Percentiles rank a stretch among this genome's conserved stretches.
phyloP scores from a whole-genome alignment of 2,113 vertebrate genomes.

The Macquaria australasica region DNA sequence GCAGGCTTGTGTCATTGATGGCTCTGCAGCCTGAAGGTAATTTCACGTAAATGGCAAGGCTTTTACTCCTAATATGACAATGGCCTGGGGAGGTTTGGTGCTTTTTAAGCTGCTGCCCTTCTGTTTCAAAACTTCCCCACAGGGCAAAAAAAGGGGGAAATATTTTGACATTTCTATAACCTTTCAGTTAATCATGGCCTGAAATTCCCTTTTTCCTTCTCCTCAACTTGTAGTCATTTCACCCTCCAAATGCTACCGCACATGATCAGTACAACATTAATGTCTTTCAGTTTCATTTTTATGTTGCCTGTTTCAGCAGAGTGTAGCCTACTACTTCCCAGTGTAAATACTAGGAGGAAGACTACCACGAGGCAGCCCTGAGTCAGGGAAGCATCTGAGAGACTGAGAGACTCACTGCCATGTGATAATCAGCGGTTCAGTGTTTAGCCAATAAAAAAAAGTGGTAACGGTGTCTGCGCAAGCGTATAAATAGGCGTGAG shows the following conservation, averaged over 20 bases:
- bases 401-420: not conserved
- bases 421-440: not conserved
- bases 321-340: too few relatives aligned
- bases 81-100: not conserved
- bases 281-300: not conserved
- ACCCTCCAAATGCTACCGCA: not conserved
- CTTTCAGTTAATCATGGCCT: not conserved
- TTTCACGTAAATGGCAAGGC: not conserved
- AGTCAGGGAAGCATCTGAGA: not conserved
- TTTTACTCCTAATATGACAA: slow-evolving; percentile 5
- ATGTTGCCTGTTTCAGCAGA: not conserved
- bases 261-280: not conserved
- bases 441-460: not conserved
- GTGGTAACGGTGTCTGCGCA: too few relatives aligned
- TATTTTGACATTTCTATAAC: slow-evolving; percentile 12
- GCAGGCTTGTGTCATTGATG: not conserved
- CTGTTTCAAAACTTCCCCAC: not conserved
- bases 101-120: slow-evolving; percentile 7
- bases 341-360: not conserved
- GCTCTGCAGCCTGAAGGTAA: slow-evolving; percentile 10
- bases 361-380: not conserved
- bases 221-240: not conserved
- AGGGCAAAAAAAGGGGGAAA: not conserved
- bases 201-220: not conserved
- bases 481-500: not conserved